Conservation (phyloP, 2,797 vertebrate genomes). For the Lepus oiostolus region DNA sequence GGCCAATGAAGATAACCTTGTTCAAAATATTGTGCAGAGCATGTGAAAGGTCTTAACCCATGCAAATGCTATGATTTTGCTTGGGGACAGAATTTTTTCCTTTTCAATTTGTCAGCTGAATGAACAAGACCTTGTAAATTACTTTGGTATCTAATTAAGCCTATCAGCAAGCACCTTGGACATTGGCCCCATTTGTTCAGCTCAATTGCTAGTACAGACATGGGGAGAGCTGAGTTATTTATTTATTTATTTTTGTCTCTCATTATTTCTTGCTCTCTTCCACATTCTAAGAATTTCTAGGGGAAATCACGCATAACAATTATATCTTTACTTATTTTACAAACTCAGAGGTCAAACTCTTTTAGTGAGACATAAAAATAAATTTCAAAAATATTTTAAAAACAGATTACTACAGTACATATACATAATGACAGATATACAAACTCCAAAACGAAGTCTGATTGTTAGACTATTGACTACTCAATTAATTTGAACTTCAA, state of each 20-base stretch:
- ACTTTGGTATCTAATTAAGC: conserved; percentile 39
- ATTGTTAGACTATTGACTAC: background rate
- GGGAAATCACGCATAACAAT: background rate
- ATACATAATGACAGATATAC: background rate
- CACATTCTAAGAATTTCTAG: background rate
- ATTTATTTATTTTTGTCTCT: background rate
- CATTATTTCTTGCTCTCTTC: background rate
- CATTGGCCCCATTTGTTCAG: background rate
- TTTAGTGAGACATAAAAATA: background rate
- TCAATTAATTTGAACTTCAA: background rate
- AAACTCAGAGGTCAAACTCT: background rate
- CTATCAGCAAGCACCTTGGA: background rate
- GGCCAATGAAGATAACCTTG: background rate
- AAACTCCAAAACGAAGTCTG: background rate
- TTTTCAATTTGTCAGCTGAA: background rate
- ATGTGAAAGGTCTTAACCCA: background rate
- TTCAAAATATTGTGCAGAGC: background rate
- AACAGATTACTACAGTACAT: background rate
- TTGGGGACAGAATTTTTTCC: background rate
- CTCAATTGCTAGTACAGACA: background rate
- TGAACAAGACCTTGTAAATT: conserved; percentile 3
- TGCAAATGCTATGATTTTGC: background rate
- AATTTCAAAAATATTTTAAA: background rate
- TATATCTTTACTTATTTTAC: background rate
- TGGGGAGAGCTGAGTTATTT: background rate